These are phyloP conservation scores for Ips nitidus DNA, from an alignment of 1,140 invertebrate genomes.

Conservation along the genomic window DNA sequence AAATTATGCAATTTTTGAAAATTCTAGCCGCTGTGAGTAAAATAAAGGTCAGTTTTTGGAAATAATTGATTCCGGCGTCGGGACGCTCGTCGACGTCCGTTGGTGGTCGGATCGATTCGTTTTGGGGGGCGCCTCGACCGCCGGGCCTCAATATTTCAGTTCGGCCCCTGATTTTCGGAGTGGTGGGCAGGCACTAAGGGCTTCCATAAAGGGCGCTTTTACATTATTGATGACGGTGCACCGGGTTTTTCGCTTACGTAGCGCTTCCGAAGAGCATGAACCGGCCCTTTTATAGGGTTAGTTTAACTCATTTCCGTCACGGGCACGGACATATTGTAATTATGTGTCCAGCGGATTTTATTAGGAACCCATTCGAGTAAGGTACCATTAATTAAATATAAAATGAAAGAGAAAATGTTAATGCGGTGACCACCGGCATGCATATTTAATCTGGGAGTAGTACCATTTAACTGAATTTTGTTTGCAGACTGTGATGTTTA, in stretches of 20 bases:
- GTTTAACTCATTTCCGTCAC: too few species aligned
- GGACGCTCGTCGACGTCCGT: not conserved
- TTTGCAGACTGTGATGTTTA: constrained; percentile 50
- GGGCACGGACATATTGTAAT: not conserved
- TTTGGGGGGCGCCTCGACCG: not conserved
- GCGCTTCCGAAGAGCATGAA: not conserved
- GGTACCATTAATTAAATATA: not conserved
- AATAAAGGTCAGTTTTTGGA: too few species aligned
- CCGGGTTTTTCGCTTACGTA: not conserved
- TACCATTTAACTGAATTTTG: not conserved
- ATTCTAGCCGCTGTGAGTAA: too few species aligned
- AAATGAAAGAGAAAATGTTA: too few species aligned
- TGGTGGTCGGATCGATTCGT: not conserved
- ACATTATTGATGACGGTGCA: constrained; percentile 1
- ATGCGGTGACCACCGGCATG: too few species aligned
- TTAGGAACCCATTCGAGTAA: not conserved
- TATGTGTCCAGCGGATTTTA: not conserved
- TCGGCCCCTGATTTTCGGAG: not conserved
- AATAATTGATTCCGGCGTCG: not conserved
- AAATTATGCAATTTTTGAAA: too few species aligned
- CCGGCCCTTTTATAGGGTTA: too few species aligned
- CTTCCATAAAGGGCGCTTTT: not conserved
- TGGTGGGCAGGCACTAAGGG: not conserved
- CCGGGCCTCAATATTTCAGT: constrained; percentile 1
- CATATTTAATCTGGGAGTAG: too few species aligned